Evolutionary conservation across 2,888 invertebrate genomes (phyloP).

Genomic region (Prosapia bicincta): DNA sequence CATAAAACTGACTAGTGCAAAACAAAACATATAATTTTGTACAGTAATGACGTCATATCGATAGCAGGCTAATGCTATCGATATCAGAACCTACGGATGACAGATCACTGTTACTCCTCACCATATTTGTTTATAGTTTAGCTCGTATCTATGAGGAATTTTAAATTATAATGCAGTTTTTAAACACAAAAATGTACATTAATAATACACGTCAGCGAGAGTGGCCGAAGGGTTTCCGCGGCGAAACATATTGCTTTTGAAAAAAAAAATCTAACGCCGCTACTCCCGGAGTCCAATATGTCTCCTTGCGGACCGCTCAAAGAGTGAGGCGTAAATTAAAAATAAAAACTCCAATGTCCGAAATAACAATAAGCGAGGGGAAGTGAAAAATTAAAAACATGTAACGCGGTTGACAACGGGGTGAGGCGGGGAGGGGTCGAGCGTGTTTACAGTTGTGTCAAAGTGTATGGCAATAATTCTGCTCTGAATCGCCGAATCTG

Average conservation of each 20-base stretch:
- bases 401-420: conserved; percentile 9
- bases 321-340: conserved; percentile 29
- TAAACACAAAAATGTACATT: background rate
- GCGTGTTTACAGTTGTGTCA: background rate
- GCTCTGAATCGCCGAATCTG: no score
- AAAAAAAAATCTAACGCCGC: background rate
- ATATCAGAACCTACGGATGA: no score
- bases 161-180: background rate
- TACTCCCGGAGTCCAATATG: conserved; percentile 6
- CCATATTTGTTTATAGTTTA: no score
- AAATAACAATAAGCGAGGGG: conserved; percentile 28
- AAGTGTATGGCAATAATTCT: background rate
- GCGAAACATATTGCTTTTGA: background rate
- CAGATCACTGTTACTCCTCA: no score
- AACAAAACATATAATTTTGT: no score
- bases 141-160: conserved; percentile 2
- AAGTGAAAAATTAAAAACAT: conserved; percentile 28
- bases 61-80: no score
- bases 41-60: no score
- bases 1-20: no score
- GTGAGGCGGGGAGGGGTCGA: background rate
- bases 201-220: background rate
- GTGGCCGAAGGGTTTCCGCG: background rate
- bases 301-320: conserved; percentile 31
- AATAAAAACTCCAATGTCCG: conserved; percentile 28